Conservation (phyloP, 2,113 vertebrate species). For the Tursiops truncatus region DNA sequence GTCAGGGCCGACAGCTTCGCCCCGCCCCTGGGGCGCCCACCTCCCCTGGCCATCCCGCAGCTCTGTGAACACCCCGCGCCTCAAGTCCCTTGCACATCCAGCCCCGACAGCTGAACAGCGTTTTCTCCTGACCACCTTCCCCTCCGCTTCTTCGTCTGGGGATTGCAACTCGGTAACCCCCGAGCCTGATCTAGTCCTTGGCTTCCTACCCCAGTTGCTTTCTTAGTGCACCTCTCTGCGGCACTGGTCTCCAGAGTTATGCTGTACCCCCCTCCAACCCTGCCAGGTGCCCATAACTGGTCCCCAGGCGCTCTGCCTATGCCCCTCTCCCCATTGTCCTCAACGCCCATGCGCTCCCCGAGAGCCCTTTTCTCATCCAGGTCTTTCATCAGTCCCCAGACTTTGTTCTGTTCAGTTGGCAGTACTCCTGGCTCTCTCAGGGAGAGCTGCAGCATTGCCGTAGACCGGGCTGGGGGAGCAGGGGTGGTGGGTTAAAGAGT, state of each 20-base stretch:
- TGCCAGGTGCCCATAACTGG: not conserved
- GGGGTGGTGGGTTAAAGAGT: not conserved
- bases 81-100: not conserved
- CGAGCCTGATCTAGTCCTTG: not conserved
- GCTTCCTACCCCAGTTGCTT: not conserved
- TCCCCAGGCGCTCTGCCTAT: not conserved
- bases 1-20: not conserved
- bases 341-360: fast-evolving
- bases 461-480: not conserved
- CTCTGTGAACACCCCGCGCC: not conserved
- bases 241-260: not conserved
- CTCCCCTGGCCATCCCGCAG: too few relatives aligned
- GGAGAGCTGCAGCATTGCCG: not conserved
- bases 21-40: not conserved
- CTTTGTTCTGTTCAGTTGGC: not conserved
- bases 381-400: not conserved
- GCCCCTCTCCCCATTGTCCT: not conserved
- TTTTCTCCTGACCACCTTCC: not conserved
- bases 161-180: not conserved
- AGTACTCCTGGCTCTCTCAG: not conserved
- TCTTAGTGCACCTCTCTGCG: not conserved
- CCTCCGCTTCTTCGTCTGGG: not conserved
- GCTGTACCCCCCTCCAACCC: not conserved
- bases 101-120: not conserved
- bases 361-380: not conserved